These are phyloP conservation scores for Schrankia costaestrigalis DNA, from an alignment of 2,888 invertebrate species.

Conservation along the genomic window DNA sequence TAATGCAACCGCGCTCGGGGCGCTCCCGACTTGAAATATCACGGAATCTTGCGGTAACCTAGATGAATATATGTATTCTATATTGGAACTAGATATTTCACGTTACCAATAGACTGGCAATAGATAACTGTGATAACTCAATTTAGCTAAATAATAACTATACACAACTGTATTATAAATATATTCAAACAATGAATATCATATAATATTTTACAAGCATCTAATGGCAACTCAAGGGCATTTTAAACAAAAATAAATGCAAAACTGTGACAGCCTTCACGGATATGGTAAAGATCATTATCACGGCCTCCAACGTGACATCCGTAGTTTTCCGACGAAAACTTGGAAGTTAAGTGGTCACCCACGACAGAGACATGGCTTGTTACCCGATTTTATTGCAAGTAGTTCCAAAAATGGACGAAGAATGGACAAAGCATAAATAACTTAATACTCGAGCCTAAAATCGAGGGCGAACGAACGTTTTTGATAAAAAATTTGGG, in stretches of 20 bases:
- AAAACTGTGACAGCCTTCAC: conserved; percentile 36
- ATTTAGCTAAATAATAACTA: conserved; percentile 3
- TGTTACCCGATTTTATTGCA: conserved; percentile 54
- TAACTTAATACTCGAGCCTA: conserved; percentile 46
- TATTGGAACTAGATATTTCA: conserved; percentile 29
- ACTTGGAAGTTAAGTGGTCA: conserved; percentile 51
- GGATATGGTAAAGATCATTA: conserved; percentile 50
- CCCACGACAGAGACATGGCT: conserved; percentile 66
- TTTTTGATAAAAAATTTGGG: conserved; percentile 30
- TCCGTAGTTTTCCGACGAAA: conserved; percentile 55
- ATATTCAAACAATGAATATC: no score
- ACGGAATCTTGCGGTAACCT: conserved; percentile 54
- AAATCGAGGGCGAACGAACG: conserved; percentile 42
- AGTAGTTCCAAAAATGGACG: conserved; percentile 53
- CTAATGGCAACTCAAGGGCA: conserved; percentile 16
- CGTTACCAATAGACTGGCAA: conserved; percentile 14
- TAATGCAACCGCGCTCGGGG: conserved; percentile 60
- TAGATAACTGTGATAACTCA: conserved; percentile 12
- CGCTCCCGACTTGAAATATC: conserved; percentile 70
- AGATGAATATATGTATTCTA: conserved; percentile 51
- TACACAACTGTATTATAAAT: not conserved
- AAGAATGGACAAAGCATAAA: conserved; percentile 43
- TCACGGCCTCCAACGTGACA: conserved; percentile 58
- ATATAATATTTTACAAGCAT: conserved; percentile 11
- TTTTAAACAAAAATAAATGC: conserved; percentile 37